Conservation (phyloP, 2,113 vertebrate species). For the Bucco capensis region DNA sequence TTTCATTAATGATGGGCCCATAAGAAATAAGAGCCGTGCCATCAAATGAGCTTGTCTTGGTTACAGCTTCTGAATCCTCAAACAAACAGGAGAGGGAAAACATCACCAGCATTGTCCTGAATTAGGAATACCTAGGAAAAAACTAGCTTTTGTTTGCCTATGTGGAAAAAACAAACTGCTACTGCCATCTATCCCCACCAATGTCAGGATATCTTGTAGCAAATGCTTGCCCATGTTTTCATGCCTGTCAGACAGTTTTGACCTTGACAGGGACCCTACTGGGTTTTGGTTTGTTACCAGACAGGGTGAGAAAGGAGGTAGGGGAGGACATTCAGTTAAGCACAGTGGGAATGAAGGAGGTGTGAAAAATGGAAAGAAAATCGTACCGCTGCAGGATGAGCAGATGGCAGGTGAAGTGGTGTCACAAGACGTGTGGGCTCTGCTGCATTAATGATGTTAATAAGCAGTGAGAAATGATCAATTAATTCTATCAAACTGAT, state of each 20-base stretch:
- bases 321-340: neutral
- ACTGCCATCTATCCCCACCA: neutral
- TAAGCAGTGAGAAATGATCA: neutral
- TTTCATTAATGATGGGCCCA: neutral
- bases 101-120: neutral
- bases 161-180: neutral
- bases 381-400: fast-evolving
- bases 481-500: neutral
- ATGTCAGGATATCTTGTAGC: neutral
- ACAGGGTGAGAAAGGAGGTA: neutral
- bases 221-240: neutral
- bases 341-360: fast-evolving
- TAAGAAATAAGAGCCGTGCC: neutral
- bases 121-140: neutral
- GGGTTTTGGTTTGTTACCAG: neutral
- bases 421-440: neutral
- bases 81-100: neutral
- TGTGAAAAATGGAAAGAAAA: neutral
- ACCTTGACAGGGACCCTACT: neutral
- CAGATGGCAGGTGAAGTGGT: neutral
- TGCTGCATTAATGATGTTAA: neutral
- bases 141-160: neutral
- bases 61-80: neutral
- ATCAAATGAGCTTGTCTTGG: neutral
- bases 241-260: neutral